Conservation (phyloP, 2,113 vertebrate genomes). For the Mionectes macconnelli region DNA sequence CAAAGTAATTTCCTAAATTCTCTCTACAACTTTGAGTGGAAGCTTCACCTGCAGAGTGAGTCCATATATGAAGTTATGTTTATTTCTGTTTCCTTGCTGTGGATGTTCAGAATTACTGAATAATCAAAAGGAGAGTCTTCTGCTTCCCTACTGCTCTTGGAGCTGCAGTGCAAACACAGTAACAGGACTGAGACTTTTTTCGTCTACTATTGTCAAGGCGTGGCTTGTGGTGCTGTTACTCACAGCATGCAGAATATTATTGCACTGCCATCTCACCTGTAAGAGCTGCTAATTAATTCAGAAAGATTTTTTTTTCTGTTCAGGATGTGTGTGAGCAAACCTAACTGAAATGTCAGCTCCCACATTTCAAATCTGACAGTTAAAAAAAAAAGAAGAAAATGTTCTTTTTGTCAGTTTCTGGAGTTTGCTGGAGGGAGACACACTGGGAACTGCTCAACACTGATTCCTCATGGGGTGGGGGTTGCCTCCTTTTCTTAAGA, state of each 20-base stretch:
- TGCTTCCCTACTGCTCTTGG: not conserved
- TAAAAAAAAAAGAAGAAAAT: not conserved
- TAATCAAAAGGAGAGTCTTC: not conserved
- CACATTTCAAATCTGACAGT: not conserved
- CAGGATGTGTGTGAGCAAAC: not conserved
- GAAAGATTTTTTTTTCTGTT: not conserved
- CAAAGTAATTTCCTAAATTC: not conserved
- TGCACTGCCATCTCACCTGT: not conserved
- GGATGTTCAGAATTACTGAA: not conserved
- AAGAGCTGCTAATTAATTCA: not conserved
- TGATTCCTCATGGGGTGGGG: not conserved
- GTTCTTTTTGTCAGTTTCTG: not conserved
- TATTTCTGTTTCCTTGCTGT: not conserved
- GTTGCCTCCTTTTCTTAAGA: not conserved
- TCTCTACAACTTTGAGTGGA: not conserved
- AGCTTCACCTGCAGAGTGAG: not conserved
- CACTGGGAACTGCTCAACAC: not conserved
- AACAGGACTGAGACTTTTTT: not conserved
- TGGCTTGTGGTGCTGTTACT: not conserved
- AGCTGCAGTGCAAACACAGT: not conserved
- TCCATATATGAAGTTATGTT: not conserved
- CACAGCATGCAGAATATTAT: not conserved
- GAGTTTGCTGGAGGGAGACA: not conserved
- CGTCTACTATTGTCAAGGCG: not conserved
- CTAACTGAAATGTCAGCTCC: not conserved